Conservation (phyloP, 1,140 invertebrate genomes). For the Drosophila nigrodunni region DNA sequence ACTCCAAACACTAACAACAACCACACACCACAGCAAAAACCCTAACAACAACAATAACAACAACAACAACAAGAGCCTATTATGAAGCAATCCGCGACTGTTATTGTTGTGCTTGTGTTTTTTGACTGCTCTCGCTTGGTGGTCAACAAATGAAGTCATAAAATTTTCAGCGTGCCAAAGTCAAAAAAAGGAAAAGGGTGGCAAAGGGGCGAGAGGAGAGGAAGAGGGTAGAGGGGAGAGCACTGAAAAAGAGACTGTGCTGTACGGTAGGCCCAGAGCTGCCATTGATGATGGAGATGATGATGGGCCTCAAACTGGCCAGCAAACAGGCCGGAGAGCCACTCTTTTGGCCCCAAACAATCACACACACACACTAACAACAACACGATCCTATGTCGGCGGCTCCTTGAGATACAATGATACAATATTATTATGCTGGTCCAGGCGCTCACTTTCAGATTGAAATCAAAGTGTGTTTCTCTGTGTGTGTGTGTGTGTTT, state of each 20-base stretch:
- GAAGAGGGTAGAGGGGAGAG: slow-evolving; percentile 10
- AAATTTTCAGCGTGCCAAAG: slow-evolving; percentile 82
- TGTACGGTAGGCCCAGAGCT: slow-evolving; percentile 76
- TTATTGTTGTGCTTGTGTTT: slow-evolving; percentile 41
- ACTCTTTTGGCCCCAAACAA: slow-evolving; percentile 26
- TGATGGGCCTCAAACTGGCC: slow-evolving; percentile 55
- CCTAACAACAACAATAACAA: slow-evolving; percentile 37
- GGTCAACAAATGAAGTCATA: slow-evolving; percentile 82
- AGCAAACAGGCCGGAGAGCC: neutral
- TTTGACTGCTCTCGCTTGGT: slow-evolving; percentile 63
- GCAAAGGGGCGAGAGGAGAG: slow-evolving; percentile 6
- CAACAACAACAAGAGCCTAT: slow-evolving; percentile 61
- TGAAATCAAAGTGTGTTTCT: slow-evolving; percentile 71
- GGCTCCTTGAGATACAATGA: slow-evolving; percentile 80
- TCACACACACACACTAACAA: slow-evolving; percentile 39
- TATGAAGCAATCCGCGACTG: slow-evolving; percentile 60
- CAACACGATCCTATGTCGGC: slow-evolving; percentile 50
- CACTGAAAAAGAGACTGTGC: slow-evolving; percentile 11
- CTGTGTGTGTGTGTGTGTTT: slow-evolving; percentile 26
- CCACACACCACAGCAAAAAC: slow-evolving; percentile 6
- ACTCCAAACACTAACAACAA: slow-evolving; percentile 31
- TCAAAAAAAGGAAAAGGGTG: neutral
- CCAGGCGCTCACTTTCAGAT: slow-evolving; percentile 67
- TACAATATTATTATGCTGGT: slow-evolving; percentile 81
- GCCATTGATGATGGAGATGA: slow-evolving; percentile 80